phyloP scores from a whole-genome alignment of 2,113 vertebrate species.

The Syrrhaptes paradoxus region DNA sequence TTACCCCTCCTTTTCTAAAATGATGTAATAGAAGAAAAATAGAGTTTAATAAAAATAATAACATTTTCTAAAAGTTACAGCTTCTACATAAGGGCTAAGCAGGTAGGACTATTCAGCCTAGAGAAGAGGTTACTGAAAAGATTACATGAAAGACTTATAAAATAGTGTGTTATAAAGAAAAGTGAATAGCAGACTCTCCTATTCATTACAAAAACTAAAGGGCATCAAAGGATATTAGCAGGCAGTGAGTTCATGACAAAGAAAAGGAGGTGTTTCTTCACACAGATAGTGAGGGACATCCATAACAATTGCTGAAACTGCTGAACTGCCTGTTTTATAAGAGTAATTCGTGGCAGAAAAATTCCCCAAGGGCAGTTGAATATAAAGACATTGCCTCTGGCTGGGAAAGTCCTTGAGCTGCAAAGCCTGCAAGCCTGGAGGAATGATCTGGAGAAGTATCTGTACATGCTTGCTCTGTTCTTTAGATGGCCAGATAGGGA shows the following conservation, averaged over 20 bases:
- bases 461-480: background rate
- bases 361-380: background rate
- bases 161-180: background rate
- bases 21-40: background rate
- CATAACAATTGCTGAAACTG: background rate
- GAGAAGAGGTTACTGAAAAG: background rate
- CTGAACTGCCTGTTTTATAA: background rate
- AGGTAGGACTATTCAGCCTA: background rate
- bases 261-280: background rate
- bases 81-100: background rate
- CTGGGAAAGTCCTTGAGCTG: background rate
- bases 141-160: background rate
- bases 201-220: background rate
- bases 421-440: background rate
- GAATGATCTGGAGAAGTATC: background rate
- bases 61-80: background rate
- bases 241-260: constrained; percentile 12
- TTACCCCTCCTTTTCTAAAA: background rate
- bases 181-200: background rate
- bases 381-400: background rate
- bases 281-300: background rate
- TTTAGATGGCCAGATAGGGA: background rate
- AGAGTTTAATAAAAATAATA: background rate
- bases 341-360: background rate
- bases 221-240: background rate